Evolutionary conservation across 2,113 vertebrate genomes (phyloP), one percentile per base, ranked within the genome.

Genomic region (Zosterops lateralis): DNA sequence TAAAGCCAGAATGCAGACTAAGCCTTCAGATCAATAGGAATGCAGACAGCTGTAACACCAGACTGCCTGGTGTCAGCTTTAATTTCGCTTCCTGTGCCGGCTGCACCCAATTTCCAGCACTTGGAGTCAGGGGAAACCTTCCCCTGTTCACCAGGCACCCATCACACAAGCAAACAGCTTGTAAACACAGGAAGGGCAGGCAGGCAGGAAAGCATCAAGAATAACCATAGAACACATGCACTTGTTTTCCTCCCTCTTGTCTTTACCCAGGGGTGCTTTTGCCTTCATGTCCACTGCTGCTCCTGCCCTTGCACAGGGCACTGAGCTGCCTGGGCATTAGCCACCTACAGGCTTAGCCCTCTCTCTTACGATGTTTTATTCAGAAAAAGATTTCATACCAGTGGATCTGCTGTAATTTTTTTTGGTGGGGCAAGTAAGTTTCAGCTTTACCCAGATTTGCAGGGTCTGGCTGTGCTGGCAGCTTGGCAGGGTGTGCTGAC

Each of bases 1-100:
- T 95, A 96, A 95, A 96, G 86, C 74, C 90, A 96, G 95, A 92
- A 95, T 92, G 90, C 85, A 95, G 93, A 84, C 95, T 93, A 94
- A 96, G 93, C 83, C 80, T 75, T 81, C 87, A 90, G 87, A 96
- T 96, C 93, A 95, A 94, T 94, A 95, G 92, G 71, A 84, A 94
- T 73, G 89, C 92, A 93, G 89, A 95, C 19, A 17, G 84, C 73
- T 95, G 73, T 95, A 84, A 84, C 86, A 84, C 79, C 92, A 97
- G 96, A 95, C 86, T 91, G 95, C 84, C 84, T 95, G 75, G 88
- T 92, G 90, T 93, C 97, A 89, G 79, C 90, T 97, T 89, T 94
- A 85, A 89, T 96, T 89, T 94, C 7, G 3, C 84, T 96, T 93
- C 86, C 94, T 86, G 45, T 1, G 19, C 66, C 0, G 15, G 32